A percentile compares a stretch with the other conserved stretches of the same genome.
Conservation (phyloP, 2,888 invertebrate genomes). For the Platerodrilus igneus region DNA sequence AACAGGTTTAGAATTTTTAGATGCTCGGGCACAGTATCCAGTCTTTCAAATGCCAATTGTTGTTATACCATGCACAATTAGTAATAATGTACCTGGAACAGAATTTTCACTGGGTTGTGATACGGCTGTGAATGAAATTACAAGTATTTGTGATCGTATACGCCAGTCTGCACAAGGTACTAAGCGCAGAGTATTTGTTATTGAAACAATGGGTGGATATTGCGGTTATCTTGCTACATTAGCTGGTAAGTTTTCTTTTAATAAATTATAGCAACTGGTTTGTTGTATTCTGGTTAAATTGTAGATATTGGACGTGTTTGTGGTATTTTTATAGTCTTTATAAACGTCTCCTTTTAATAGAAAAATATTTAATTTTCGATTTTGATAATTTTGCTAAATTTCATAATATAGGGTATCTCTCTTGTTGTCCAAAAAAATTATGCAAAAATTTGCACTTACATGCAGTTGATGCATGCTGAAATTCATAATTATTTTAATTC, state of each 20-base stretch:
- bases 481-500: too few relatives aligned
- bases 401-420: too few relatives aligned
- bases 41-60: constrained; percentile 93
- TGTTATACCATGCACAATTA: constrained; percentile 95
- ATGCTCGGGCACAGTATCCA: constrained; percentile 66
- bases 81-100: constrained; percentile 98
- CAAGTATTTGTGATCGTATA: constrained; percentile 95
- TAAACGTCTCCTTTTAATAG: too few relatives aligned
- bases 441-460: too few relatives aligned
- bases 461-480: too few relatives aligned
- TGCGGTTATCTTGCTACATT: constrained; percentile 97
- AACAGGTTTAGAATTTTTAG: constrained; percentile 71
- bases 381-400: too few relatives aligned
- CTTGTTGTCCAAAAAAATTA: too few relatives aligned
- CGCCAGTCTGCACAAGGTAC: constrained; percentile 99
- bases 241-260: constrained; percentile 57
- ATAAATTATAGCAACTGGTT: constrained; percentile 1
- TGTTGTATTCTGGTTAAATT: not conserved
- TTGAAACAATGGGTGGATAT: constrained; percentile 99
- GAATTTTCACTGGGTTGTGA: constrained; percentile 97
- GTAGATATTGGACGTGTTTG: too few relatives aligned
- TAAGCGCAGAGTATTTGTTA: constrained; percentile 94
- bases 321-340: too few relatives aligned
- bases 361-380: too few relatives aligned
- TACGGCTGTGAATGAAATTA: constrained; percentile 96